Evolutionary conservation across 2,888 invertebrate species (phyloP), one percentile per base, ranked within the genome.

Genomic region (Chalcosyrphus nemorum): DNA sequence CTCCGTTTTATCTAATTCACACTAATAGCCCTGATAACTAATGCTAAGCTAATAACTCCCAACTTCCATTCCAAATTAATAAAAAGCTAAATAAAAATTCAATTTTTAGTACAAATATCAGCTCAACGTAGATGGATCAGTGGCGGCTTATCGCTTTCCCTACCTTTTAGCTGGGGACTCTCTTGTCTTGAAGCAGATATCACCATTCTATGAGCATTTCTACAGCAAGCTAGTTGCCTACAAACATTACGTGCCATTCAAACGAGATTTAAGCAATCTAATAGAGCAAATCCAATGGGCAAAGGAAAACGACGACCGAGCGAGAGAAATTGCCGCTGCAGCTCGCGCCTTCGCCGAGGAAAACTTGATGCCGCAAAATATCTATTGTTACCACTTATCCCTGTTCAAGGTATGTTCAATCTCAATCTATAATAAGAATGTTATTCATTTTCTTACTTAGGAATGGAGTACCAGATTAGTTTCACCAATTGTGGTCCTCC

Each of bases 161-260:
- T 98, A 98, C 90, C 93, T 99, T 17, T 91, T 99, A 84, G 96
- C 94, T 50, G 98, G 98, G 1, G 96, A 97, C 88, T 95, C 97
- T 0, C 92, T 97, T 78, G 95, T 98, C 11, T 93, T 99, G 11
- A 99, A 99, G 92, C 98, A 98, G 92, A 94, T 96, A 24, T 99
- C 99, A 0, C 94, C 94, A n/a, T 99, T 97, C 91, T 97, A 97
- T 90, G 99, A 99, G 93, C 96, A 97, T 92, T 99, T 98, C 92
- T 99, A 99, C 89, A 92, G 93, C 41, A 93, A 95, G 86, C 91
- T 98, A 9, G 89, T 93, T 72, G 95, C 97, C 0, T 94, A 94
- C 92, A 92, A 94, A 87, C 98, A 99, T 92, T 99, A 95, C 90
- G 92, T 99, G 68, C 96, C 98, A 5, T 92, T 98, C 38, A 94